Evolutionary conservation across 2,113 vertebrate species (phyloP).

Genomic region (Rhinoptilus africanus): DNA sequence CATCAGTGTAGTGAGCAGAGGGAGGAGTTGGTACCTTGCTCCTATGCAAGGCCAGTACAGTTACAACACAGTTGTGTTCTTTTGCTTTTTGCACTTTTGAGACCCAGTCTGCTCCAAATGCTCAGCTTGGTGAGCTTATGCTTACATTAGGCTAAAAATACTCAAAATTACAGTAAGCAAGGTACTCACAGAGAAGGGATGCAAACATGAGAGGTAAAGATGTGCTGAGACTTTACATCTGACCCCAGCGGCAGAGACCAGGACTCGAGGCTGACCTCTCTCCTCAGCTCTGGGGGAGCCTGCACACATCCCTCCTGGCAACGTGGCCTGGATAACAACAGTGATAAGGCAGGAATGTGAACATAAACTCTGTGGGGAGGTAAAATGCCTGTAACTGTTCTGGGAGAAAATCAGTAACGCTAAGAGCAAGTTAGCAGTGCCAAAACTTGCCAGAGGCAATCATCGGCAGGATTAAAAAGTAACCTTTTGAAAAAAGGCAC

Average conservation of each 20-base stretch:
- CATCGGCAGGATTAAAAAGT: fast-evolving
- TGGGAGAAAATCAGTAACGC: fast-evolving
- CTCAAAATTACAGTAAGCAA: neutral
- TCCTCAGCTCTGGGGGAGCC: neutral
- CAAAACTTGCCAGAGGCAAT: neutral
- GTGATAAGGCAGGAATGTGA: neutral
- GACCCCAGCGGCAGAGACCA: fast-evolving
- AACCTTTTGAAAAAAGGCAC: neutral
- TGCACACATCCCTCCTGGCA: neutral
- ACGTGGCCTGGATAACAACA: neutral
- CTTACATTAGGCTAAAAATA: neutral
- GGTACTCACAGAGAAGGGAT: neutral
- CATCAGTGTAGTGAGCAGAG: neutral
- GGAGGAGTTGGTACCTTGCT: neutral
- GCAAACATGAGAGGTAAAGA: no score
- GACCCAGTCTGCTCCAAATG: neutral
- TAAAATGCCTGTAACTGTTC: neutral
- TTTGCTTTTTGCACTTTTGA: neutral
- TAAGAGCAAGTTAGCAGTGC: neutral
- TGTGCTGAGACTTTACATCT: neutral
- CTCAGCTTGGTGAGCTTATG: neutral
- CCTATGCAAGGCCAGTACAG: no score
- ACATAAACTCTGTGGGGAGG: fast-evolving
- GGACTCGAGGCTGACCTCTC: neutral
- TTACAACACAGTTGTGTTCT: neutral